phyloP scores from a whole-genome alignment of 2,888 invertebrate genomes.

The Meta bourneti region DNA sequence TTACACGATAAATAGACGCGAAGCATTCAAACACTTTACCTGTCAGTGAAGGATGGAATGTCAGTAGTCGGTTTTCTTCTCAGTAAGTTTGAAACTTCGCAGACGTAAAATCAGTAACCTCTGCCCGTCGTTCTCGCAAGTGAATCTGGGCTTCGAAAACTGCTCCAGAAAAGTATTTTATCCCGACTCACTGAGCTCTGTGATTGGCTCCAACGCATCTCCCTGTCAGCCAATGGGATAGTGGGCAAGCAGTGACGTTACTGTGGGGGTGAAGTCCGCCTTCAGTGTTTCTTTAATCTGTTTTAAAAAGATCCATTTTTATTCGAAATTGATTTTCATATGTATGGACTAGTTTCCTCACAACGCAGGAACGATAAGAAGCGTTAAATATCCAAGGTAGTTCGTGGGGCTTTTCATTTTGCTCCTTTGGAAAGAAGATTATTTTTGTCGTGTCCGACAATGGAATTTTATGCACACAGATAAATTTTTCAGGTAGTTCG shows the following conservation, averaged over 20 bases:
- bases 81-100: slow-evolving; percentile 1
- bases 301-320: slow-evolving; percentile 7
- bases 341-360: slow-evolving; percentile 21
- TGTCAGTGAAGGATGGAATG: slow-evolving; percentile 1
- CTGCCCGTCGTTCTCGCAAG: slow-evolving; percentile 14
- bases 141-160: slow-evolving; percentile 53
- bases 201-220: slow-evolving; percentile 17
- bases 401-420: neutral
- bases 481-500: neutral
- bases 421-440: neutral
- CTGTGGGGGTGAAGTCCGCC: slow-evolving; percentile 54
- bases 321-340: slow-evolving; percentile 1
- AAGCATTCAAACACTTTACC: neutral
- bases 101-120: slow-evolving; percentile 26
- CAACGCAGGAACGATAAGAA: slow-evolving; percentile 2
- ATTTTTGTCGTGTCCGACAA: neutral
- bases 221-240: slow-evolving; percentile 15
- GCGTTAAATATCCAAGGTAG: neutral
- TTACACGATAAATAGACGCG: too few relatives aligned
- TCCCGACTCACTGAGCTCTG: slow-evolving; percentile 11
- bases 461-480: neutral
- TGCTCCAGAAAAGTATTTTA: slow-evolving; percentile 67
- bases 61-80: neutral
- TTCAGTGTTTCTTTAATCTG: slow-evolving; percentile 53
- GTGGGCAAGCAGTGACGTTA: slow-evolving; percentile 18